Base-by-base conservation (phyloP, 2,797 vertebrate genomes). In the Heteromormyrus szaboi region DNA sequence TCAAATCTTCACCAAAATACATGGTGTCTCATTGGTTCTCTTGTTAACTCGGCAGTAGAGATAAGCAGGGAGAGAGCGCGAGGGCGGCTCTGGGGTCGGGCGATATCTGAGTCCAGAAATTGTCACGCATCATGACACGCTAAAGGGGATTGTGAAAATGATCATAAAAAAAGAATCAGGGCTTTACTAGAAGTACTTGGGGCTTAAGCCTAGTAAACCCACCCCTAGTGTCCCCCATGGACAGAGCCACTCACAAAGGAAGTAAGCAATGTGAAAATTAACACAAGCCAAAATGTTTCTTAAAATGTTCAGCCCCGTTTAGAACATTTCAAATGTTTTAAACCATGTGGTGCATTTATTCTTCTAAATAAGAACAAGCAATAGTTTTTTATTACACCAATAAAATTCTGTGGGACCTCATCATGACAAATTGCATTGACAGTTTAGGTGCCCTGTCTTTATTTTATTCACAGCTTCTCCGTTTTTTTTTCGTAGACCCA, bases 401-500 rank as follows among this genome's bases (percentile, higher is more conserved):
- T 79, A 46, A 44, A n/a, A 79, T 44, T 44, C 17, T 44, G 41
- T 79, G 37, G 72, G 0, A n/a, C 41, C 72, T 79, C 37, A 41
- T 41, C 44, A 19, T 79, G 33, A 79, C 72, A 79, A 19, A 79
- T 79, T 6, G 37, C 37, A 22, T 50, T 25, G n/a, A 14, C n/a
- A 12, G 79, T 48, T n/a, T 12, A 22, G n/a, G 5, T 83, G 41
- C n/a, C 19, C 79, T 83, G 19, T 50, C 44, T 84, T 14, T 22
- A n/a, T 79, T 79, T 79, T 79, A 46, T 79, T 84, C 81, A 51
- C 17, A n/a, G 17, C 4, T 56, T 56, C 25, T 33, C 50, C 19
- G 0, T 33, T 7, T 0, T 1, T 59, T 87, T 50, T 22, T 0
- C 46, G 19, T 88, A 96, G 95, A 94, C 94, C 9, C 93, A 92